These are phyloP conservation scores for Eristalinus sepulchralis DNA, from an alignment of 2,888 invertebrate genomes.

Conservation along the genomic window DNA sequence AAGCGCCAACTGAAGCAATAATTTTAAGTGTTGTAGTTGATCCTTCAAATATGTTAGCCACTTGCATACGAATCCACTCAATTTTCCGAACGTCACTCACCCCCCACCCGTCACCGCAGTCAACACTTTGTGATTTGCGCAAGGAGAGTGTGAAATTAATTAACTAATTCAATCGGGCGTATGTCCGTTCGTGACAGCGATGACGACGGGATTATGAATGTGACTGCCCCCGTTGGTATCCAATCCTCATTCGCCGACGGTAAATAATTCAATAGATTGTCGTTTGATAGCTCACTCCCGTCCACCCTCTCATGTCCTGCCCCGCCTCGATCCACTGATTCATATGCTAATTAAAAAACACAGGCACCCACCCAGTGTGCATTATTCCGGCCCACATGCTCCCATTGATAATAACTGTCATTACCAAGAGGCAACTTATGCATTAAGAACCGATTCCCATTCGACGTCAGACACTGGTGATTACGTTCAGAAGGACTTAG, in stretches of 20 bases:
- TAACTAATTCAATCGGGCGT: conserved; percentile 40
- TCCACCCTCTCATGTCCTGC: too few species aligned
- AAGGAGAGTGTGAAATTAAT: conserved; percentile 42
- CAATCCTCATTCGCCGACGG: not conserved
- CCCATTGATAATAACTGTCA: conserved; percentile 4
- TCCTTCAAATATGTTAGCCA: not conserved
- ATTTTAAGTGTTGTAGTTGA: too few species aligned
- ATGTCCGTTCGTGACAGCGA: conserved; percentile 5
- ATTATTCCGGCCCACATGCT: not conserved
- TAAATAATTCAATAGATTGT: conserved; percentile 22
- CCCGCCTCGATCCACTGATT: not conserved
- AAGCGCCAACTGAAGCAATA: too few species aligned
- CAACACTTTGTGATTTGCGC: not conserved
- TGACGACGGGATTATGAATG: conserved; percentile 13
- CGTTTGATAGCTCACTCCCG: not conserved
- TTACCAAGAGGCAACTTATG: not conserved
- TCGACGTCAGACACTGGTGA: not conserved
- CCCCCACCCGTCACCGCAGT: not conserved
- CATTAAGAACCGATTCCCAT: not conserved
- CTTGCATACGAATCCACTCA: not conserved
- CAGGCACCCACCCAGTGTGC: not conserved
- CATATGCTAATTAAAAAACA: conserved; percentile 31
- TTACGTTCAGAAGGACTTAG: not conserved
- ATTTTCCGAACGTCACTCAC: not conserved
- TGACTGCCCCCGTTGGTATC: not conserved